Evolutionary conservation across 1,140 invertebrate genomes (phyloP).

Genomic region (Meloidogyne floridensis): DNA sequence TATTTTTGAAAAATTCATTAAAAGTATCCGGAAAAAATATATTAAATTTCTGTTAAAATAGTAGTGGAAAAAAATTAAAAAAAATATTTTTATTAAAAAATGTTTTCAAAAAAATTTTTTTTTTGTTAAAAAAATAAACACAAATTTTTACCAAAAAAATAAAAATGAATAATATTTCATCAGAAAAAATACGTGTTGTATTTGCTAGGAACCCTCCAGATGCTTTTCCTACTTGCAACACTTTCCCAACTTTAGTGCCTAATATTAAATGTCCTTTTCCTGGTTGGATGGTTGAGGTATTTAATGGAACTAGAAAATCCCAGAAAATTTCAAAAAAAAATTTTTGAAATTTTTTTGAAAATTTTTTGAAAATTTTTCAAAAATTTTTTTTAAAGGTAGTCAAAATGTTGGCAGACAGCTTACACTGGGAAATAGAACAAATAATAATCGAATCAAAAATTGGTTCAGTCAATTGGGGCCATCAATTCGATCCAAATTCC

Average conservation of each 20-base stretch:
- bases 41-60: too few species aligned
- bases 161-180: too few species aligned
- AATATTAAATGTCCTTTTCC: slow-evolving; percentile 45
- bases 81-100: too few species aligned
- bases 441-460: slow-evolving; percentile 40
- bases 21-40: too few species aligned
- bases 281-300: slow-evolving; percentile 42
- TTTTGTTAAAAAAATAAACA: too few species aligned
- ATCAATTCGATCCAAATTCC: slow-evolving; percentile 31
- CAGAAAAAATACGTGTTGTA: slow-evolving; percentile 29
- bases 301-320: background rate
- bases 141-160: too few species aligned
- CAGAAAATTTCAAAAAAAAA: background rate
- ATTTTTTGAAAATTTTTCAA: too few species aligned
- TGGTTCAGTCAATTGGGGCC: slow-evolving; percentile 42
- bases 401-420: slow-evolving; percentile 39
- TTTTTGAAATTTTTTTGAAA: too few species aligned
- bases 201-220: slow-evolving; percentile 48
- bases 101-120: too few species aligned
- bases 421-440: slow-evolving; percentile 34
- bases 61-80: too few species aligned
- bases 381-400: slow-evolving; percentile 24
- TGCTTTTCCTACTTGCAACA: slow-evolving; percentile 36
- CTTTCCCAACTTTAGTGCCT: slow-evolving; percentile 41
- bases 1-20: too few species aligned